These are phyloP conservation scores for Lerema accius DNA, from an alignment of 1,140 invertebrate genomes.

Conservation along the genomic window DNA sequence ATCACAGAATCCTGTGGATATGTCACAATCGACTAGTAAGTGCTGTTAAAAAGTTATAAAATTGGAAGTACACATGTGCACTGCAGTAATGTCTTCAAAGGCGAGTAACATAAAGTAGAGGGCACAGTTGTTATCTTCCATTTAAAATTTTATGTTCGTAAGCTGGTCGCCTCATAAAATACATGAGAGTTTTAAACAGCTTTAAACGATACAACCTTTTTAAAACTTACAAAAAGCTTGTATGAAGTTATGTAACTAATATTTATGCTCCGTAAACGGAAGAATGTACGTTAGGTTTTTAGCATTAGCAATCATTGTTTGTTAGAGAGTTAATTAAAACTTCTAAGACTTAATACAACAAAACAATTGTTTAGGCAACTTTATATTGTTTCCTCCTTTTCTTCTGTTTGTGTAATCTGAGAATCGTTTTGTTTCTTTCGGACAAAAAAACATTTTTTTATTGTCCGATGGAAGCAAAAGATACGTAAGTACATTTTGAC, in stretches of 20 bases:
- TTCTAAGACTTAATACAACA: conserved; percentile 13
- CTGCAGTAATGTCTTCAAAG: conserved; percentile 7
- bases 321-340: conserved; percentile 24
- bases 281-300: conserved; percentile 11
- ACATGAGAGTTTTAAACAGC: conserved; percentile 16
- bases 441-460: no score
- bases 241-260: not conserved
- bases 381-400: conserved; percentile 13
- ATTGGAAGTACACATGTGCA: conserved; percentile 6
- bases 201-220: conserved; percentile 11
- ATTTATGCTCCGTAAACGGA: not conserved
- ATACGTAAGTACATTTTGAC: no score
- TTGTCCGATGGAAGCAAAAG: no score
- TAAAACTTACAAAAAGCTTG: no score
- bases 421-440: no score
- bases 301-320: conserved; percentile 4
- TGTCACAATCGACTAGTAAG: conserved; percentile 4
- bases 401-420: conserved; percentile 23
- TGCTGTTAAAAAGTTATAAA: conserved; percentile 6
- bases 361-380: conserved; percentile 24
- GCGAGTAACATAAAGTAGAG: conserved; percentile 14
- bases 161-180: conserved; percentile 8
- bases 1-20: not conserved
- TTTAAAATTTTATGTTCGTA: conserved; percentile 22
- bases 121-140: conserved; percentile 18